Conservation (phyloP, 2,888 invertebrate species). For the Hymenopus coronatus region DNA sequence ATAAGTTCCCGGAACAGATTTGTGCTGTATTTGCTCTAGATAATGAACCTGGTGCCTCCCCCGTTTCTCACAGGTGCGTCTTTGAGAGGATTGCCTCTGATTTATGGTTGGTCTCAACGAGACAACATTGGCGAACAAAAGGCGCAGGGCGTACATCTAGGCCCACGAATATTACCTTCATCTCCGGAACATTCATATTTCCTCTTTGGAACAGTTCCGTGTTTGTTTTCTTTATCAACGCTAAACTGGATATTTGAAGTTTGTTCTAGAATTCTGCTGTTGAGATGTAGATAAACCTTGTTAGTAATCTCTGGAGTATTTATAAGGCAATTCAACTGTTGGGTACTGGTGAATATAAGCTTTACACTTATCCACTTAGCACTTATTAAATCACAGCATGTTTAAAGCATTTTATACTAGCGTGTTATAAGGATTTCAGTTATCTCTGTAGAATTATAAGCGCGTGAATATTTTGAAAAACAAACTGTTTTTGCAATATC, state of each 20-base stretch:
- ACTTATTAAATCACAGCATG: too few relatives aligned
- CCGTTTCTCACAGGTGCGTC: background rate
- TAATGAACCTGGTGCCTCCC: background rate
- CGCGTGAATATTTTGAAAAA: too few relatives aligned
- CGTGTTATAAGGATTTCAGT: too few relatives aligned
- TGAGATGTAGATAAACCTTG: too few relatives aligned
- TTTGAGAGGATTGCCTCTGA: background rate
- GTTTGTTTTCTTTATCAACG: background rate
- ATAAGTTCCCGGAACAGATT: background rate
- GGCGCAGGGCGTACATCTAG: background rate
- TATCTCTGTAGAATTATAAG: too few relatives aligned
- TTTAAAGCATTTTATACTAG: too few relatives aligned
- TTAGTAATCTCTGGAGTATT: too few relatives aligned
- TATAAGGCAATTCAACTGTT: too few relatives aligned
- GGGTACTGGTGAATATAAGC: too few relatives aligned
- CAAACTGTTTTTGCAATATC: too few relatives aligned
- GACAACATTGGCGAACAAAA: background rate
- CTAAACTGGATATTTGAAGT: background rate
- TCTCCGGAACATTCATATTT: background rate
- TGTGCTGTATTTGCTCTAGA: background rate
- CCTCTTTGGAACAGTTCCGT: background rate
- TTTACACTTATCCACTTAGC: too few relatives aligned
- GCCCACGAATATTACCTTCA: background rate
- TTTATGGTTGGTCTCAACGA: background rate
- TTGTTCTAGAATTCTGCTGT: background rate